Evolutionary conservation across 2,113 vertebrate genomes (phyloP).

Genomic region (Corythornis cristatus): DNA sequence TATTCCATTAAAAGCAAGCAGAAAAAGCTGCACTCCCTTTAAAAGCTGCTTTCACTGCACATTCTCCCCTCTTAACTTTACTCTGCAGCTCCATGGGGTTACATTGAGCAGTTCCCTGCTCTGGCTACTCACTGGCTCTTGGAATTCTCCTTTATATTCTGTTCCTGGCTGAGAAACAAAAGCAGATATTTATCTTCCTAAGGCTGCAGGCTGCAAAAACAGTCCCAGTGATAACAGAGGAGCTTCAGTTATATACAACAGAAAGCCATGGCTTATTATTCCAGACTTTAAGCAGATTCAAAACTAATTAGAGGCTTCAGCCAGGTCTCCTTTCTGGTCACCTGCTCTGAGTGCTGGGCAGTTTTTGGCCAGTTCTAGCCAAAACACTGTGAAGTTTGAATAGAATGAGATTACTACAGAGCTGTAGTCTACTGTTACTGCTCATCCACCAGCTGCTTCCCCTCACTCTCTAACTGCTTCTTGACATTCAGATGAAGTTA

Average conservation of each 20-base stretch:
- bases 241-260: neutral
- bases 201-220: slow-evolving; percentile 2
- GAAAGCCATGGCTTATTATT: slow-evolving; percentile 3
- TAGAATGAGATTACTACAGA: neutral
- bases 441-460: neutral
- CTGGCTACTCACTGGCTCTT: neutral
- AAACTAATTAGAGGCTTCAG: slow-evolving; percentile 25
- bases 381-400: neutral
- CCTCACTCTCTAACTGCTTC: neutral
- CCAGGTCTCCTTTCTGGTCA: neutral
- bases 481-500: neutral
- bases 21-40: neutral
- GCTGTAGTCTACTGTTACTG: neutral
- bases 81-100: neutral
- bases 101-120: neutral
- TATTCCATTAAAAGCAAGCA: neutral
- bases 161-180: neutral
- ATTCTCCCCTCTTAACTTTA: neutral
- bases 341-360: neutral
- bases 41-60: neutral
- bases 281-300: neutral
- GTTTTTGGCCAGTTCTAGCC: neutral
- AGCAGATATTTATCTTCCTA: neutral
- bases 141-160: neutral
- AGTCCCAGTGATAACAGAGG: neutral